Evolutionary conservation across 2,113 vertebrate genomes (phyloP), one percentile per base, ranked within the genome.

Genomic region (Lanius collurio): DNA sequence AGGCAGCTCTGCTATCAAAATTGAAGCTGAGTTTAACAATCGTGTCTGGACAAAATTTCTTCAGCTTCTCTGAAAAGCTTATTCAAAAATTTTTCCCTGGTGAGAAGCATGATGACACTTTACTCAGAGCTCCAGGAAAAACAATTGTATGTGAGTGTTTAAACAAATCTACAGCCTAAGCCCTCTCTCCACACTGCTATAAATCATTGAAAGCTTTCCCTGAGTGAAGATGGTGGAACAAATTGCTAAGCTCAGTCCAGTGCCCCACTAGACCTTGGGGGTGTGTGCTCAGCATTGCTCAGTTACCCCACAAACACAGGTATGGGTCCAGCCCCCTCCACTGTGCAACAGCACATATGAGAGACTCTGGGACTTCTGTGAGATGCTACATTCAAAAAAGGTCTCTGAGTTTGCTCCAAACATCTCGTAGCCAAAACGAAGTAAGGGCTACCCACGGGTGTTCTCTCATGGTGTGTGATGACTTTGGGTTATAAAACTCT

Each of bases 61-160:
- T 78, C 52, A 86, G 27, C 52, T 78, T 83, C 88, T 92, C 56
- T 89, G 85, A 64, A 86, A 89, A 90, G 10, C 33, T 74, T 42
- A 44, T 44, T 33, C 52, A 81, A 74, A 80, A 65, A 0, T n/a
- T 55, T 63, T 59, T 82, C 37, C 63, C 69, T 30, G 18, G 47
- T 71, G 74, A 78, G 75, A 83, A 91, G 62, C 2, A 2, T 57
- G 83, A 89, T 87, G 78, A 82, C 83, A 62, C 31, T 82, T 88
- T 39, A 62, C 60, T 69, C 74, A 74, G 87, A 79, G 46, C 57
- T 87, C 57, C 47, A 69, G 62, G 69, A 63, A 53, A 94, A 94
- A 83, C 28, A 49, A 50, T 47, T 65, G 70, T 37, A 49, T 50
- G 59, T 47, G 77, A 95, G 76, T 15, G 7, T 71, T 87, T 62